Evolutionary conservation across 2,113 vertebrate genomes (phyloP).

Genomic region (Uropsilus gracilis): DNA sequence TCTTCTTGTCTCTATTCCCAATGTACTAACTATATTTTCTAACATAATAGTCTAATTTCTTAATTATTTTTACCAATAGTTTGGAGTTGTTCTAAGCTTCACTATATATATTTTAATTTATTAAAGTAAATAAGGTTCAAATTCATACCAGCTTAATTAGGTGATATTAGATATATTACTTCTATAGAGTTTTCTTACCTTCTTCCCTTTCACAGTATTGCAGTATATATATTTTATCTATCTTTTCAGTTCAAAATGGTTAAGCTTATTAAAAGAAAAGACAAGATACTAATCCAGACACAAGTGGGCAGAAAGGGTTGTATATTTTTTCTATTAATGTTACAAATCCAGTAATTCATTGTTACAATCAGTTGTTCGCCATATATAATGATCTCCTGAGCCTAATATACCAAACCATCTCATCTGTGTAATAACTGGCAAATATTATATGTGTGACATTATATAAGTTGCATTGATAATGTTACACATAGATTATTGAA

Average conservation of each 20-base stretch:
- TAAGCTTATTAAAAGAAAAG: no score
- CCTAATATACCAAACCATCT: no score
- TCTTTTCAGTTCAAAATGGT: no score
- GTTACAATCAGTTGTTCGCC: neutral
- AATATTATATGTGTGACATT: neutral
- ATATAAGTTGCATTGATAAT: neutral
- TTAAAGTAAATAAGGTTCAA: neutral
- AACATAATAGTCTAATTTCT: neutral
- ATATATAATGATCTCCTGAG: neutral
- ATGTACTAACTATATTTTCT: neutral
- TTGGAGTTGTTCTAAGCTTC: neutral
- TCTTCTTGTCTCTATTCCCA: neutral
- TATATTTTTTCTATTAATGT: neutral
- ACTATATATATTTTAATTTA: neutral
- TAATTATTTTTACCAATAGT: neutral
- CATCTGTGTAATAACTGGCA: neutral
- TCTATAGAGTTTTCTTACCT: neutral
- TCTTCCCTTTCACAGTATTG: neutral
- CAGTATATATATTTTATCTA: neutral
- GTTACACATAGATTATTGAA: neutral
- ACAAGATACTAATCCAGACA: no score
- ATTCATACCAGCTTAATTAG: neutral
- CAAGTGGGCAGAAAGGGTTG: no score
- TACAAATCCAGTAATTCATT: neutral
- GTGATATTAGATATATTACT: neutral